A percentile compares a stretch with the other conserved stretches of the same genome.
These are phyloP conservation scores for Vireo altiloquus DNA, from an alignment of 2,113 vertebrate species.

Conservation along the genomic window DNA sequence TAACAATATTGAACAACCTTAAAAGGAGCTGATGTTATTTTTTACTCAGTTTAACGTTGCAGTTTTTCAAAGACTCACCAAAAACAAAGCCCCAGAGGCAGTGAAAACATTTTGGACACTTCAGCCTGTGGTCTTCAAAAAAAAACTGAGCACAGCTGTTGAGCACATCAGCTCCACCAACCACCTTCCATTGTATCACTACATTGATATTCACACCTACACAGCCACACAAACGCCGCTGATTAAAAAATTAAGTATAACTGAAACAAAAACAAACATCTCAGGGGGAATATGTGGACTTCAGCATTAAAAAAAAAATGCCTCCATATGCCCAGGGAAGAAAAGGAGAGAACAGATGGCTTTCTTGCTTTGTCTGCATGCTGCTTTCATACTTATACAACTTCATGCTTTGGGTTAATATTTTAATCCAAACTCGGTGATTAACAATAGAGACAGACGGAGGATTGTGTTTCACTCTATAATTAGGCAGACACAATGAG, in stretches of 20 bases:
- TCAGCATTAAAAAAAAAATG: background rate
- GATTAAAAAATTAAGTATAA: background rate
- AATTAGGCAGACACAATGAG: slow-evolving; percentile 60
- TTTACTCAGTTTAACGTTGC: background rate
- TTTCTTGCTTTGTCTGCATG: slow-evolving; percentile 19
- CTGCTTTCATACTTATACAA: background rate
- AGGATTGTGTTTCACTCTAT: slow-evolving; percentile 47
- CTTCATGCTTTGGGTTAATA: slow-evolving; percentile 25
- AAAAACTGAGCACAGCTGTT: background rate
- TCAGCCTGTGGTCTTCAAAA: background rate
- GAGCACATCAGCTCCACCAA: background rate
- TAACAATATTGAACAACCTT: background rate
- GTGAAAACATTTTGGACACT: background rate
- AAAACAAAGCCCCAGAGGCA: background rate
- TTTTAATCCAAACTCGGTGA: slow-evolving; percentile 41
- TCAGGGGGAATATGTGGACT: background rate
- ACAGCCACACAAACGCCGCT: background rate
- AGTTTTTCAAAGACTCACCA: background rate
- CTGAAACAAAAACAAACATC: background rate
- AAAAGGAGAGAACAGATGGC: slow-evolving; percentile 33
- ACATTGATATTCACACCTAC: background rate
- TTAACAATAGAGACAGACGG: slow-evolving; percentile 27
- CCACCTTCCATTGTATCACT: background rate
- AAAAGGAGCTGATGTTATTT: background rate
- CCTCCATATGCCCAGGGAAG: background rate